A percentile compares a stretch with the other conserved stretches of the same genome.
Evolutionary conservation across 2,888 invertebrate genomes (phyloP).

Genomic region (Drosophila eohydei): DNA sequence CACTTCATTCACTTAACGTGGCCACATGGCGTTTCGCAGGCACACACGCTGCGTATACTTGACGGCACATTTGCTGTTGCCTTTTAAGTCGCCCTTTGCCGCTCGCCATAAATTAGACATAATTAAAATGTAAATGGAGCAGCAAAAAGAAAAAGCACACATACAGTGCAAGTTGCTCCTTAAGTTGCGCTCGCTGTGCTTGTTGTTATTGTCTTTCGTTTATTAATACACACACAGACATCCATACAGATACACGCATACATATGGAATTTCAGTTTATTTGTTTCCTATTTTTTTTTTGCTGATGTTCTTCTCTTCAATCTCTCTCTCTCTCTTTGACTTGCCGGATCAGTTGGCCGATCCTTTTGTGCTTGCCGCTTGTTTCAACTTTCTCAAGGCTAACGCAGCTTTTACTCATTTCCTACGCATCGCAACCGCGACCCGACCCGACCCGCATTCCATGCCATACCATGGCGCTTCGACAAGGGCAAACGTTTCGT

Average conservation of each 20-base stretch:
- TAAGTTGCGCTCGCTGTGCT: constrained; percentile 25
- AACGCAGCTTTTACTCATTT: constrained; percentile 20
- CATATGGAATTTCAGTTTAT: constrained; percentile 10
- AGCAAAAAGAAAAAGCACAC: constrained; percentile 23
- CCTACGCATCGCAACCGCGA: background rate
- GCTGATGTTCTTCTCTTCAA: background rate
- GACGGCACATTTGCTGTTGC: constrained; percentile 43
- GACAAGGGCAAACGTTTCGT: constrained; percentile 26
- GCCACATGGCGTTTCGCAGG: constrained; percentile 23
- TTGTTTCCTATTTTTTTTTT: background rate
- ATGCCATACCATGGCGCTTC: background rate
- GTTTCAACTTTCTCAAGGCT: constrained; percentile 26
- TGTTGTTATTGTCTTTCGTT: constrained; percentile 5
- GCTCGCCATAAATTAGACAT: constrained; percentile 66
- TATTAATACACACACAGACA: background rate
- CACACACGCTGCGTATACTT: constrained; percentile 51
- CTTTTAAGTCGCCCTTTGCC: constrained; percentile 47
- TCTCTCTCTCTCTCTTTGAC: background rate
- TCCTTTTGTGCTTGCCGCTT: constrained; percentile 25
- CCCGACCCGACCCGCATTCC: background rate
- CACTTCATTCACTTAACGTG: constrained; percentile 18
- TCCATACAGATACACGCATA: background rate
- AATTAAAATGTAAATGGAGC: constrained; percentile 70
- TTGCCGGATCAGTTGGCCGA: constrained; percentile 33
- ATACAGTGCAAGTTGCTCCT: constrained; percentile 5